These are phyloP conservation scores for Brachyrhaphis roseni DNA, from an alignment of 2,797 vertebrate species.

Conservation along the genomic window DNA sequence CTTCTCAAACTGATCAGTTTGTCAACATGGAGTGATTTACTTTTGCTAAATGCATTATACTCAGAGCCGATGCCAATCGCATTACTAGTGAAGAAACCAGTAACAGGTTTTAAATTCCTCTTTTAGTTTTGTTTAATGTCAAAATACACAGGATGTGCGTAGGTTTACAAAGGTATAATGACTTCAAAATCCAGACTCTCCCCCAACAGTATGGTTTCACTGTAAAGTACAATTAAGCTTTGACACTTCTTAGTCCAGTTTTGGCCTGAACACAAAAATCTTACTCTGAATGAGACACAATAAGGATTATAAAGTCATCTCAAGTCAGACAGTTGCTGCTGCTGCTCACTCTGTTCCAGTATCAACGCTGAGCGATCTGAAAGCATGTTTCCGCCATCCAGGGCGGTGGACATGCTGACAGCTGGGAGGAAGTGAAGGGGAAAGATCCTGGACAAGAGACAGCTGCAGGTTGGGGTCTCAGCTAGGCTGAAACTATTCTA, in stretches of 20 bases:
- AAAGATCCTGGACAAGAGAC: constrained; percentile 49
- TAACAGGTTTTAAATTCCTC: constrained; percentile 3
- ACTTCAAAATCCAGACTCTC: not conserved
- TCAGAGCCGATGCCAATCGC: not conserved
- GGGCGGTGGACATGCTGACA: constrained; percentile 42
- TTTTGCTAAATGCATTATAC: not conserved
- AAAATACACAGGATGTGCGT: constrained; percentile 16
- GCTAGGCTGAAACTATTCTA: constrained; percentile 30
- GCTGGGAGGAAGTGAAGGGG: constrained; percentile 66
- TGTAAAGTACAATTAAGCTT: not conserved
- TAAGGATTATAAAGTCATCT: constrained; percentile 22
- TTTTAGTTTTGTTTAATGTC: constrained; percentile 19
- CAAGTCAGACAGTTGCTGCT: constrained; percentile 39
- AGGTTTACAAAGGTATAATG: constrained; percentile 1
- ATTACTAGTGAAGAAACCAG: not conserved
- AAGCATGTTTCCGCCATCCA: constrained; percentile 45
- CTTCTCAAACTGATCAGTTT: not conserved
- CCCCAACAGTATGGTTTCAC: not conserved
- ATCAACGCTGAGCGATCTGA: constrained; percentile 38
- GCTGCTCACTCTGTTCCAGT: constrained; percentile 19
- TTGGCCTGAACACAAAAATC: constrained; percentile 9
- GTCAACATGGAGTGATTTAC: not conserved
- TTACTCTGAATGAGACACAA: constrained; percentile 35
- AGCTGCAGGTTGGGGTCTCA: constrained; percentile 68
- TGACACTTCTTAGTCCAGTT: constrained; percentile 22